Base-by-base conservation (phyloP, 1,140 invertebrate species). In the Lycorma delicatula region DNA sequence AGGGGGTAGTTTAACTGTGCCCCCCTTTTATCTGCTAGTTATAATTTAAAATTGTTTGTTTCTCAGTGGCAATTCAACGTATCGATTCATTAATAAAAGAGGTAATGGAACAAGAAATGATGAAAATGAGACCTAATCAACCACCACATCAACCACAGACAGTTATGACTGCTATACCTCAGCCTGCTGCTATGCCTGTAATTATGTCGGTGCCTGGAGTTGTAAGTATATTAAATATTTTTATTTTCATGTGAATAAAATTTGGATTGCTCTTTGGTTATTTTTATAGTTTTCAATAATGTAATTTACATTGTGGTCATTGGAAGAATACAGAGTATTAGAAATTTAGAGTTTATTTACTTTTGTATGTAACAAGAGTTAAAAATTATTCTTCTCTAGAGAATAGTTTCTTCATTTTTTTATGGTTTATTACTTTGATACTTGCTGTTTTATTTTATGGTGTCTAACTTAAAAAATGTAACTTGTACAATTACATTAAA, bases 71-170 rank as follows among this genome's bases (percentile, higher is more conserved):
- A 56, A 75, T 81, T 57, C 71, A 77, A 58, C 76, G 77, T 67
- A 81, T 82, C 47, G 76, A 80, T 65, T 79, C 82, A 67, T 79
- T 82, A 23, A 81, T 82, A 52, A 47, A 27, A 27, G 54, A 57
- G 31, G 58, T 60, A 44, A 54, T 59, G 49, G 58, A 62, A 25
- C 58, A 62, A 28, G 58, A 61, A 44, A 59, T 58, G 59, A 54
- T 53, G 11, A 60, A 58, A 38, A 48, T 60, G 22, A 27, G 27
- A 9, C 7, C 28, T 23, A 20, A 36, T 56, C 52, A 36, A 55
- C 25, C 36, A 13, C 18, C 49, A 9, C 9, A 13, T 16, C n/a
- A n/a, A n/a, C n/a, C n/a, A n/a, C n/a, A n/a, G n/a, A n/a, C n/a
- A n/a, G n/a, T n/a, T n/a, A n/a, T n/a, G n/a, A n/a, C n/a, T n/a